phyloP scores from a whole-genome alignment of 2,113 vertebrate genomes.

The Benitochromis conjunctus region DNA sequence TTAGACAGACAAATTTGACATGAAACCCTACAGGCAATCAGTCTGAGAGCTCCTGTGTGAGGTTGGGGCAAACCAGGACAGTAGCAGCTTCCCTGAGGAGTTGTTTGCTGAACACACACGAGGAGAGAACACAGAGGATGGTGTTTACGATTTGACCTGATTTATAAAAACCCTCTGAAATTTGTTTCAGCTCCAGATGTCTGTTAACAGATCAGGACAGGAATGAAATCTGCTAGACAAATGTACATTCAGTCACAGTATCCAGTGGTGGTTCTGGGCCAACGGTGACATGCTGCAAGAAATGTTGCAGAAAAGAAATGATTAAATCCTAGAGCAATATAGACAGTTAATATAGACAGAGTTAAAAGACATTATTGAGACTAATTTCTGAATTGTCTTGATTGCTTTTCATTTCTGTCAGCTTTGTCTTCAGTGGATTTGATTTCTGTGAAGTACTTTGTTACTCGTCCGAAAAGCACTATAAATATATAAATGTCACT shows the following conservation, averaged over 20 bases:
- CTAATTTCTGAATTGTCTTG: neutral
- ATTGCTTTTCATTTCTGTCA: neutral
- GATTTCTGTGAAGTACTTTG: neutral
- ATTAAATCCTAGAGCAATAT: neutral
- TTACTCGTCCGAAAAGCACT: neutral
- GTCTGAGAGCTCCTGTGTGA: neutral
- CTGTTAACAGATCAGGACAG: neutral
- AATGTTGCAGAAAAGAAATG: neutral
- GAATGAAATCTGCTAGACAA: neutral
- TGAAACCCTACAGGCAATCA: neutral
- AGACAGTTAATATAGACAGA: no score
- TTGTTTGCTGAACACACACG: slow-evolving; percentile 6
- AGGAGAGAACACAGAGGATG: neutral
- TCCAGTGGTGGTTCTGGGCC: neutral
- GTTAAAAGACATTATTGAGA: neutral
- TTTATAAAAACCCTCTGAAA: neutral
- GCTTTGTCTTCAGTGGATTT: neutral
- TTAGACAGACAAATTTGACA: neutral
- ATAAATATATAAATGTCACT: neutral
- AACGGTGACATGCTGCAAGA: neutral
- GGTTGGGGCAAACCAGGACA: neutral
- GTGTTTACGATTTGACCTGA: neutral
- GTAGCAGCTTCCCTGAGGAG: neutral
- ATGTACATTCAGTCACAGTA: neutral
- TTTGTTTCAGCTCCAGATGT: slow-evolving; percentile 10